Evolutionary conservation across 53 echinoderm and acorn worm genomes (phyloP).

Genomic region (Henricia sp.): DNA sequence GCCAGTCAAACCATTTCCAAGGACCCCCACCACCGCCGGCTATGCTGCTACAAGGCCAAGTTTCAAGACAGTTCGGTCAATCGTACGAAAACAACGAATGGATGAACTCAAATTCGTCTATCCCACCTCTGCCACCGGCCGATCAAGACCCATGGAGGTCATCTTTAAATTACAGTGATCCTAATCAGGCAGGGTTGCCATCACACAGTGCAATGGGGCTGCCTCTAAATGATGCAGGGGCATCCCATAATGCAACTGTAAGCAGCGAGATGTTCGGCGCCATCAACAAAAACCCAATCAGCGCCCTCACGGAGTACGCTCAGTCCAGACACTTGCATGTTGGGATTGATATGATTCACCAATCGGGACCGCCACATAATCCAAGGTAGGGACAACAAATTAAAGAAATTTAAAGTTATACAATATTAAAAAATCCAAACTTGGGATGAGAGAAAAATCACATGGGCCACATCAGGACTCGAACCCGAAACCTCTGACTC

Average conservation of each 20-base stretch:
- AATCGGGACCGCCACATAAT: constrained; percentile 90
- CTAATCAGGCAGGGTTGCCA: constrained; percentile 14
- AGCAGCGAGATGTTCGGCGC: constrained; percentile 84
- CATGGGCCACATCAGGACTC: too few relatives aligned
- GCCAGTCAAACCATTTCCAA: constrained; percentile 7
- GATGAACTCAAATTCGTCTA: constrained; percentile 1
- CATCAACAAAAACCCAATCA: constrained; percentile 92
- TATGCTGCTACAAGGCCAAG: constrained; percentile 35
- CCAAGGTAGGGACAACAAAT: constrained; percentile 73
- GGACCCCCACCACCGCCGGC: constrained; percentile 29
- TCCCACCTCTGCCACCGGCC: constrained; percentile 49
- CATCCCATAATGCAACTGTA: constrained; percentile 64
- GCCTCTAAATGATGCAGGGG: neutral
- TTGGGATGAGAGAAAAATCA: too few relatives aligned
- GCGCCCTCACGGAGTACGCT: constrained; percentile 91
- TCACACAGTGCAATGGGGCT: neutral
- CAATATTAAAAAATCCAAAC: too few relatives aligned
- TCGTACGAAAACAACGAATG: neutral
- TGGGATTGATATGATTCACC: constrained; percentile 77
- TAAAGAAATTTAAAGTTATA: neutral
- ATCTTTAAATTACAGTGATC: too few relatives aligned
- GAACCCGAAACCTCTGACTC: too few relatives aligned
- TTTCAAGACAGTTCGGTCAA: constrained; percentile 12
- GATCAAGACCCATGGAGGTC: too few relatives aligned
- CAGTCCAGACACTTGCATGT: constrained; percentile 87